Evolutionary conservation across 2,888 invertebrate species (phyloP).

Genomic region (Byasa hedistus): DNA sequence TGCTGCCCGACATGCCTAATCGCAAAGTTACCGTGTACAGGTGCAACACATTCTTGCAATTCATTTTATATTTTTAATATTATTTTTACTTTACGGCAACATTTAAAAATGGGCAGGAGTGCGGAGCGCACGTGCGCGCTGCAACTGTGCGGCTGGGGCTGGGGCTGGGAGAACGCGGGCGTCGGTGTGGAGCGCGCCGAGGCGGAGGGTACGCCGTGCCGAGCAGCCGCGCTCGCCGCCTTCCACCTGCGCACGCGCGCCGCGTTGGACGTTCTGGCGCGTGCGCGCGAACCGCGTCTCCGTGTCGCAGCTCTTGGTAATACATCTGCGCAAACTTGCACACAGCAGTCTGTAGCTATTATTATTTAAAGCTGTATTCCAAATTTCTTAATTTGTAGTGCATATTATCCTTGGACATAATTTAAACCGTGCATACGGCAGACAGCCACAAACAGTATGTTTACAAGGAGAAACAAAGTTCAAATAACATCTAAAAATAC

Average conservation of each 20-base stretch:
- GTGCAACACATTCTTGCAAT: constrained; percentile 32
- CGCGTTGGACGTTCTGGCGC: constrained; percentile 92
- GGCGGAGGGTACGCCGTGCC: constrained; percentile 84
- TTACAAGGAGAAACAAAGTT: too few species aligned
- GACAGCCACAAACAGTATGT: too few species aligned
- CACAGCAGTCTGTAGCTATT: too few species aligned
- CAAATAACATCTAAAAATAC: too few species aligned
- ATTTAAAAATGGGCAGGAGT: constrained; percentile 67
- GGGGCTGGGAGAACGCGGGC: constrained; percentile 83
- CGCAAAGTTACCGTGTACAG: constrained; percentile 64
- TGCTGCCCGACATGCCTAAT: constrained; percentile 83
- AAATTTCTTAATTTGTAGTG: too few species aligned
- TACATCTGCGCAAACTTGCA: constrained; percentile 67
- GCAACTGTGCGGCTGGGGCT: constrained; percentile 94
- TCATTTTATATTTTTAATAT: too few species aligned
- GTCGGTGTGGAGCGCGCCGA: constrained; percentile 82
- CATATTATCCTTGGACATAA: too few species aligned
- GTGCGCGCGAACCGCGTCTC: constrained; percentile 75
- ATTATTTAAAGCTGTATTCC: too few species aligned
- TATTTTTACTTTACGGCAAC: too few species aligned
- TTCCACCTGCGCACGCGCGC: constrained; percentile 91
- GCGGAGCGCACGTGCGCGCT: constrained; percentile 89
- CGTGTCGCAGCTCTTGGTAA: constrained; percentile 77
- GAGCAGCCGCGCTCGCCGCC: constrained; percentile 94
- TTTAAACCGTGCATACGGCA: too few species aligned